phyloP scores from a whole-genome alignment of 2,888 invertebrate genomes.

The Hyles lineata region DNA sequence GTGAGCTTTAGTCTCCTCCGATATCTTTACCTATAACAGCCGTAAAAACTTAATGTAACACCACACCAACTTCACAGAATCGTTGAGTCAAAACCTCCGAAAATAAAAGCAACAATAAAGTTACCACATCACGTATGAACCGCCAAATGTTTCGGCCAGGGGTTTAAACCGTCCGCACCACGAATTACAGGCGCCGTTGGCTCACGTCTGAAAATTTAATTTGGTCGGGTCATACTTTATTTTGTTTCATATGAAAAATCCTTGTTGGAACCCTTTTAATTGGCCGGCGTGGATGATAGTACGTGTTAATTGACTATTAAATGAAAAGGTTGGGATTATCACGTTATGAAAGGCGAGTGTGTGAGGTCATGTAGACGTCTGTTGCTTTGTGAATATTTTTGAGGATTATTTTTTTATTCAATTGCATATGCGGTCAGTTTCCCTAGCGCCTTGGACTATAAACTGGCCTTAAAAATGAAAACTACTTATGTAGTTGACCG shows the following conservation, averaged over 20 bases:
- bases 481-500: no score
- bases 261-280: slow-evolving; percentile 6
- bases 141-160: background rate
- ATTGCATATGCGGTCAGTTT: background rate
- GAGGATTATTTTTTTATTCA: background rate
- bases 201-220: slow-evolving; percentile 22
- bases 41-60: no score
- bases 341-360: background rate
- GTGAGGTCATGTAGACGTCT: background rate
- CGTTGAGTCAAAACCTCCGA: background rate
- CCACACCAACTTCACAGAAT: background rate
- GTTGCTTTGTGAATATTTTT: background rate
- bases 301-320: slow-evolving; percentile 5
- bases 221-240: slow-evolving; percentile 34
- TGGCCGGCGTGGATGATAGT: background rate
- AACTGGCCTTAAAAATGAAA: no score
- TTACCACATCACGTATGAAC: slow-evolving; percentile 6
- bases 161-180: background rate
- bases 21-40: no score
- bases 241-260: slow-evolving; percentile 41
- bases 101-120: slow-evolving; percentile 2
- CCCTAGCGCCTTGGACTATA: no score
- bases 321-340: background rate
- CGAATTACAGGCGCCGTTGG: background rate
- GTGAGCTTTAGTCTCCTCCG: no score